Percentiles rank a stretch among this genome's conserved stretches.
Evolutionary conservation across 1,140 invertebrate genomes (phyloP).

Genomic region (Rhynchophorus ferrugineus): DNA sequence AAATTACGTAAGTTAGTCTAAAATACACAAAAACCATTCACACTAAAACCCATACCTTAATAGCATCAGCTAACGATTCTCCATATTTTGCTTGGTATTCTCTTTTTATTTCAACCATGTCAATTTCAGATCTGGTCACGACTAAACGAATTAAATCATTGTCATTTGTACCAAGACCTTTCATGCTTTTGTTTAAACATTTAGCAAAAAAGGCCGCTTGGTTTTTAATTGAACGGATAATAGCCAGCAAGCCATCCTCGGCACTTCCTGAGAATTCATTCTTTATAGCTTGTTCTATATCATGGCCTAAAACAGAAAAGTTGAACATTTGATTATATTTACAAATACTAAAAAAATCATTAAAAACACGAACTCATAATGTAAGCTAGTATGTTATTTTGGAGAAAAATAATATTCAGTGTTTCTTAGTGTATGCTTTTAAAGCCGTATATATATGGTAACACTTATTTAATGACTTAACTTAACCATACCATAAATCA

Average conservation of each 20-base stretch:
- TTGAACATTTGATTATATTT: too few species aligned
- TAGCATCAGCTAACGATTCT: conserved; percentile 70
- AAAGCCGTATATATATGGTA: conserved; percentile 75
- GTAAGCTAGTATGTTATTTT: too few species aligned
- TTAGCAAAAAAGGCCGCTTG: conserved; percentile 85
- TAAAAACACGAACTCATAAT: too few species aligned
- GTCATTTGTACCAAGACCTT: conserved; percentile 77
- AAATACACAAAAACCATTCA: background rate
- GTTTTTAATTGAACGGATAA: conserved; percentile 74
- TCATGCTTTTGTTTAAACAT: conserved; percentile 80
- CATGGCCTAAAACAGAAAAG: conserved; percentile 56
- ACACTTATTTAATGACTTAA: conserved; percentile 75
- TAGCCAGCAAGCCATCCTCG: conserved; percentile 56
- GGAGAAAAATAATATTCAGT: too few species aligned
- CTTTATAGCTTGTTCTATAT: conserved; percentile 61
- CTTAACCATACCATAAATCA: conserved; percentile 64
- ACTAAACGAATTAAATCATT: conserved; percentile 78
- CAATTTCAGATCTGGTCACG: conserved; percentile 80
- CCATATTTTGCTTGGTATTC: conserved; percentile 73
- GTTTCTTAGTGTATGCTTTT: too few species aligned
- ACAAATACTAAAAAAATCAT: too few species aligned
- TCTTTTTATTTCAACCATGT: conserved; percentile 79
- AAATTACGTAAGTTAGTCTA: conserved; percentile 37
- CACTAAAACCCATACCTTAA: conserved; percentile 75
- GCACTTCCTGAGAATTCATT: conserved; percentile 65